Percentiles rank a stretch among this genome's conserved stretches.
phyloP scores from a whole-genome alignment of 2,797 vertebrate genomes.

The Poeciliopsis gracilis region DNA sequence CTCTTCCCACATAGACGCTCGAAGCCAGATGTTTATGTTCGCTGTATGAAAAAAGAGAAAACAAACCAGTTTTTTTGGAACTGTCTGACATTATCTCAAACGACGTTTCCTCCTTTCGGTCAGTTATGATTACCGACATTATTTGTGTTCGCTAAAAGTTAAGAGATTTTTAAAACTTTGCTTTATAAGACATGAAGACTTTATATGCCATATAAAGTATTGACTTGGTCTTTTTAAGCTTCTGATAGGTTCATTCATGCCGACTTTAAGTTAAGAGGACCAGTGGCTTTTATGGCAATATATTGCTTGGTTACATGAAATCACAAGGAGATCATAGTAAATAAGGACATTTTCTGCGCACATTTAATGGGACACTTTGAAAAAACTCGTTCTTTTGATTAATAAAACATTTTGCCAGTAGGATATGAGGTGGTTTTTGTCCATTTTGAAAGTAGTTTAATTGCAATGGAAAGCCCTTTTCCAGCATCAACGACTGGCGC shows the following conservation, averaged over 20 bases:
- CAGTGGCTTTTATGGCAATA: background rate
- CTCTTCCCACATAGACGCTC: background rate
- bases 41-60: background rate
- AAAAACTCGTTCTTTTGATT: too few relatives aligned
- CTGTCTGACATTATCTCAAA: background rate
- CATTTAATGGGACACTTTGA: too few relatives aligned
- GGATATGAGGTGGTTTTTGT: too few relatives aligned
- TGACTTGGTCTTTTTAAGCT: background rate
- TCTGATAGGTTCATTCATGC: background rate
- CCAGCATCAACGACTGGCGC: too few relatives aligned
- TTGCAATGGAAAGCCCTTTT: too few relatives aligned
- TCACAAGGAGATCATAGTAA: background rate
- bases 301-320: background rate
- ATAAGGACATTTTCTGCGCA: background rate
- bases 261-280: background rate
- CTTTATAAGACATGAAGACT: background rate
- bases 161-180: background rate
- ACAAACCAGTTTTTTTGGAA: background rate
- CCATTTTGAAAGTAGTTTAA: too few relatives aligned
- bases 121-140: background rate
- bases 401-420: too few relatives aligned
- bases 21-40: background rate
- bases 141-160: background rate
- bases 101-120: background rate
- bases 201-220: background rate